phyloP scores from a whole-genome alignment of 2,888 invertebrate genomes.

The Sphinx pinastri region DNA sequence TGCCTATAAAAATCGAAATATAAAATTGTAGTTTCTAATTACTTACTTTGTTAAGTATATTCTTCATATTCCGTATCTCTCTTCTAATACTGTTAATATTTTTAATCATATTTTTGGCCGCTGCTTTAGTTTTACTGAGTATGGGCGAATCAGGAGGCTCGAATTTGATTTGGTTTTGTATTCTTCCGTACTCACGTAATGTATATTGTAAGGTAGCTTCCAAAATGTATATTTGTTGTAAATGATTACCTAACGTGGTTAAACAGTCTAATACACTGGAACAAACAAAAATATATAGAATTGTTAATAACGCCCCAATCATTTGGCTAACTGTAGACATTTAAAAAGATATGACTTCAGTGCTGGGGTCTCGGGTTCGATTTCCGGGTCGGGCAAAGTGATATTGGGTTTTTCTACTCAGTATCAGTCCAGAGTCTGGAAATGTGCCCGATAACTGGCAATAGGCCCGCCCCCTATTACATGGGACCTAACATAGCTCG shows the following conservation, averaged over 20 bases:
- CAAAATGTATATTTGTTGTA: slow-evolving; percentile 84
- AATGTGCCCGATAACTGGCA: too few species aligned
- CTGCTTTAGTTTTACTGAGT: slow-evolving; percentile 47
- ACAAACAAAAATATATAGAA: slow-evolving; percentile 27
- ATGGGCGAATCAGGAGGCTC: slow-evolving; percentile 67
- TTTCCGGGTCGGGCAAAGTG: too few species aligned
- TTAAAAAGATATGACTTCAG: too few species aligned
- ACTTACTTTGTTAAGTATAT: slow-evolving; percentile 60
- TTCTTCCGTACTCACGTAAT: slow-evolving; percentile 65
- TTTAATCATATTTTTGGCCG: slow-evolving; percentile 53
- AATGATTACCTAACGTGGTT: slow-evolving; percentile 77
- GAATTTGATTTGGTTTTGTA: slow-evolving; percentile 62
- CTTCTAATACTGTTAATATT: slow-evolving; percentile 60
- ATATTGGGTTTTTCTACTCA: too few species aligned
- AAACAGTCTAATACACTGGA: slow-evolving; percentile 83
- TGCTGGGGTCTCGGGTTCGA: too few species aligned
- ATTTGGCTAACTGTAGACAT: too few species aligned
- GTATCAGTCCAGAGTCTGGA: too few species aligned
- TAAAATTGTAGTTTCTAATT: too few species aligned
- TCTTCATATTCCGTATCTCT: slow-evolving; percentile 61
- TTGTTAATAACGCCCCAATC: too few species aligned
- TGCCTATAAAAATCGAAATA: too few species aligned
- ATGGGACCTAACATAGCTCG: too few species aligned
- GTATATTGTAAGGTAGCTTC: slow-evolving; percentile 83
- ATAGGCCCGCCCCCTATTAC: too few species aligned